Conservation (phyloP, 2,113 vertebrate species). For the Carlito syrichta region DNA sequence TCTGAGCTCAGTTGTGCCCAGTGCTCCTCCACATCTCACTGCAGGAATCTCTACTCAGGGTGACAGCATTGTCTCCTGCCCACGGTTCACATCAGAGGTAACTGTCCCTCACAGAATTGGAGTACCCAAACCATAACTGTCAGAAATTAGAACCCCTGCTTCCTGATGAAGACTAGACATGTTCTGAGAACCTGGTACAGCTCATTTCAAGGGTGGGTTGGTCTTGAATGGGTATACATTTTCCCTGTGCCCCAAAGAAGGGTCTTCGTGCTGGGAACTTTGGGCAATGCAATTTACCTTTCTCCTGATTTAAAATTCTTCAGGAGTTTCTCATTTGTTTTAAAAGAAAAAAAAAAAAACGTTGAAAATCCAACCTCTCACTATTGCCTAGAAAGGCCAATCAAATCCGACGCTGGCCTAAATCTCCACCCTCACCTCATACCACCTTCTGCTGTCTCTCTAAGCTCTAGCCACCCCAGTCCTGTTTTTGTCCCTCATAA, state of each 20-base stretch:
- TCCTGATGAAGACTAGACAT: background rate
- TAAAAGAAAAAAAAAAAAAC: too few species aligned
- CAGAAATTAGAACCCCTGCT: background rate
- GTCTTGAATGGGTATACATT: background rate
- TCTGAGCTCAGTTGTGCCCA: background rate
- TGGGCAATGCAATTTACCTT: background rate
- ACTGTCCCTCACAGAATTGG: too few species aligned
- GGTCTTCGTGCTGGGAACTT: background rate
- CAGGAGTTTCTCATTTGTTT: background rate
- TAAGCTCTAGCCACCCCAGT: background rate
- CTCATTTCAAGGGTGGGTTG: background rate
- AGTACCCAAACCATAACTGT: background rate
- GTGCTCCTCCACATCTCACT: background rate
- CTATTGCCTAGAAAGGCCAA: background rate
- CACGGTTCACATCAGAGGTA: background rate
- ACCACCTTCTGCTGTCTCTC: background rate
- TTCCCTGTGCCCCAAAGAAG: background rate
- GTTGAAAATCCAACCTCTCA: background rate
- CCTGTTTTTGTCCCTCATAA: background rate
- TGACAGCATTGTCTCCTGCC: background rate
- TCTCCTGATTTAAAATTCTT: background rate
- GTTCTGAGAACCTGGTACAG: background rate
- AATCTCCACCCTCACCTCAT: background rate
- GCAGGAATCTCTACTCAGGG: background rate
- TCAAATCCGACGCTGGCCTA: background rate